These are phyloP conservation scores for Xestoiulus laeticollis DNA, from an alignment of 2,888 invertebrate species.

Conservation along the genomic window DNA sequence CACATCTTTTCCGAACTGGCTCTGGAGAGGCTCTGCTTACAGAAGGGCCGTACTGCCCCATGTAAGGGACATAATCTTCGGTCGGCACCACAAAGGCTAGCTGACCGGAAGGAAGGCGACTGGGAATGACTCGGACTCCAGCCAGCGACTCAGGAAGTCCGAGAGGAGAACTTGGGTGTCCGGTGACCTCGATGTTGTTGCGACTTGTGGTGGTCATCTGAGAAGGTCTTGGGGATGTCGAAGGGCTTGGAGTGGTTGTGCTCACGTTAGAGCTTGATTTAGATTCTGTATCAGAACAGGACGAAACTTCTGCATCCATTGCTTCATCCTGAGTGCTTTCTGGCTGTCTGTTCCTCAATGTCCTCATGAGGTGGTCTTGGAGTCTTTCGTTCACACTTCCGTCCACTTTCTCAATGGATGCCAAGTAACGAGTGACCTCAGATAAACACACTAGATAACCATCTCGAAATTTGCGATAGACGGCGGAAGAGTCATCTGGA, in stretches of 20 bases:
- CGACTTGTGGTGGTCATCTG: not conserved
- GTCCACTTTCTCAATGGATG: not conserved
- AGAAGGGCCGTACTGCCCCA: not conserved
- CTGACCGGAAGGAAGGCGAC: slow-evolving; percentile 64
- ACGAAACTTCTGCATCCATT: slow-evolving; percentile 3
- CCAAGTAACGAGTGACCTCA: slow-evolving; percentile 79
- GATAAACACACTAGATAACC: slow-evolving; percentile 88
- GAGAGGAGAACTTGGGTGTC: not conserved
- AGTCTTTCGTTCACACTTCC: slow-evolving; percentile 8
- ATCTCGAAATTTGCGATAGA: slow-evolving; percentile 85
- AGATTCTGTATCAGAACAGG: not conserved
- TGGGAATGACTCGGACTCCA: slow-evolving; percentile 60
- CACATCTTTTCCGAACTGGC: not conserved
- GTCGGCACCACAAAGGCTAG: slow-evolving; percentile 61
- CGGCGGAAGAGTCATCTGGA: slow-evolving; percentile 66
- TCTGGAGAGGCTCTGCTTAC: not conserved
- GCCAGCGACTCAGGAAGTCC: slow-evolving; percentile 48
- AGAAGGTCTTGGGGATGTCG: not conserved
- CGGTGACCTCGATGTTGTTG: not conserved
- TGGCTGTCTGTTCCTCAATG: not conserved
- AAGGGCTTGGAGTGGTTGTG: slow-evolving; percentile 11
- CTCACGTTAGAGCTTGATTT: not conserved
- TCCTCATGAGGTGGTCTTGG: not conserved
- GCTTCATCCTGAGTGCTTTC: not conserved
- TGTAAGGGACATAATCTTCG: not conserved